Conservation (phyloP, 2,888 invertebrate species). For the Eulithis prunata region DNA sequence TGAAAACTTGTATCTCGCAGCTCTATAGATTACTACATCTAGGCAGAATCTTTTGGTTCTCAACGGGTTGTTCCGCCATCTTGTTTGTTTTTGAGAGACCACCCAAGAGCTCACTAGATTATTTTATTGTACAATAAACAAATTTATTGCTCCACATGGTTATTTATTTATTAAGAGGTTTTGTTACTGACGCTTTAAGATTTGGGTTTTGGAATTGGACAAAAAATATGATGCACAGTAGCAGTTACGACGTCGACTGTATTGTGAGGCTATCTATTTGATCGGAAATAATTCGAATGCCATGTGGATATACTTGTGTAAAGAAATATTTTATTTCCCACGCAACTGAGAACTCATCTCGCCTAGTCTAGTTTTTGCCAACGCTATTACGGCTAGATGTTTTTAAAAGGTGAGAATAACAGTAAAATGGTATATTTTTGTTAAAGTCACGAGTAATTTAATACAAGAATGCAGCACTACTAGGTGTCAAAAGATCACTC, state of each 20-base stretch:
- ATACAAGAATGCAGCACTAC: too few relatives aligned
- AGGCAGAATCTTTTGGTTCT: slow-evolving; percentile 31
- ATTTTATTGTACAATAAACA: slow-evolving; percentile 84
- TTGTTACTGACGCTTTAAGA: slow-evolving; percentile 71
- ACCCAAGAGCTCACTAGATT: slow-evolving; percentile 80
- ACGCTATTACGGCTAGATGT: neutral
- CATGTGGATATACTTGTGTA: neutral
- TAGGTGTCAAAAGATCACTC: too few relatives aligned
- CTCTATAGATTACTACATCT: slow-evolving; percentile 49
- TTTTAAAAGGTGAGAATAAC: neutral
- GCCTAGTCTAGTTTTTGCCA: neutral
- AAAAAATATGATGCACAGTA: slow-evolving; percentile 28
- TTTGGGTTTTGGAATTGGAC: slow-evolving; percentile 53
- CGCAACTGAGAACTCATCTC: slow-evolving; percentile 4
- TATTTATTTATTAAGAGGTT: slow-evolving; percentile 80
- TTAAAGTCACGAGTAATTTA: too few relatives aligned
- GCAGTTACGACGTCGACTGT: slow-evolving; percentile 19
- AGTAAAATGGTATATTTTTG: too few relatives aligned
- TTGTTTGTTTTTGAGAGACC: slow-evolving; percentile 75
- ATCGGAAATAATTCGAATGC: neutral
- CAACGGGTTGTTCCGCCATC: slow-evolving; percentile 65
- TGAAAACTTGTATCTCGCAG: slow-evolving; percentile 45
- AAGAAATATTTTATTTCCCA: slow-evolving; percentile 6
- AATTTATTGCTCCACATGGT: slow-evolving; percentile 83
- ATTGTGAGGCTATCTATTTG: slow-evolving; percentile 20